These are phyloP conservation scores for Oreocharis arfaki DNA, from an alignment of 2,113 vertebrate species.

Conservation along the genomic window DNA sequence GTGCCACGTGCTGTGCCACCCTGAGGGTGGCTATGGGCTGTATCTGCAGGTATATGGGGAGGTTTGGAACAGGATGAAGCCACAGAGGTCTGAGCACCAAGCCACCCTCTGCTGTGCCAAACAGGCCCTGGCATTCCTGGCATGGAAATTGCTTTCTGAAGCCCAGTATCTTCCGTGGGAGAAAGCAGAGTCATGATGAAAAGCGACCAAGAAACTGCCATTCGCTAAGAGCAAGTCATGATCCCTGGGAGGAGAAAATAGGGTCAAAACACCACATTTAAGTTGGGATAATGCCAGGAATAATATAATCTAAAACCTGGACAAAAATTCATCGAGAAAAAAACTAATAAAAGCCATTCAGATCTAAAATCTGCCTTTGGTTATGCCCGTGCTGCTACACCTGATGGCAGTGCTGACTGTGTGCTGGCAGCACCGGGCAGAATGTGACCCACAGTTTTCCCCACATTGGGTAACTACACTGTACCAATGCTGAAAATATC, in stretches of 20 bases:
- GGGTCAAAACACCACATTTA: background rate
- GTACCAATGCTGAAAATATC: background rate
- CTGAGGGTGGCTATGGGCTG: background rate
- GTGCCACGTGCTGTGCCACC: background rate
- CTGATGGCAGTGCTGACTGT: background rate
- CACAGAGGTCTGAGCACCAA: background rate
- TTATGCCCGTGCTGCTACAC: background rate
- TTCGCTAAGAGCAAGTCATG: background rate
- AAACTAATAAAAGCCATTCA: background rate
- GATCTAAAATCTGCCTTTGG: background rate
- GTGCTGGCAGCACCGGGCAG: background rate
- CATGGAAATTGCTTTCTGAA: background rate
- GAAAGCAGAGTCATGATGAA: background rate
- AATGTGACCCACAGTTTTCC: background rate
- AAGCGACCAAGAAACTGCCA: background rate
- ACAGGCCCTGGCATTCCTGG: background rate
- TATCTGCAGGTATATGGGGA: background rate
- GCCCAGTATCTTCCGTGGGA: background rate
- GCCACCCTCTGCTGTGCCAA: background rate
- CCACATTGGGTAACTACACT: background rate
- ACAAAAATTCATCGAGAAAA: background rate
- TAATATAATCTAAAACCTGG: background rate
- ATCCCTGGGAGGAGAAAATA: background rate
- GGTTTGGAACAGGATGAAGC: background rate
- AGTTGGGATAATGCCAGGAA: background rate